Evolutionary conservation across 1,140 invertebrate species (phyloP).

Genomic region (Chymomyza costata): DNA sequence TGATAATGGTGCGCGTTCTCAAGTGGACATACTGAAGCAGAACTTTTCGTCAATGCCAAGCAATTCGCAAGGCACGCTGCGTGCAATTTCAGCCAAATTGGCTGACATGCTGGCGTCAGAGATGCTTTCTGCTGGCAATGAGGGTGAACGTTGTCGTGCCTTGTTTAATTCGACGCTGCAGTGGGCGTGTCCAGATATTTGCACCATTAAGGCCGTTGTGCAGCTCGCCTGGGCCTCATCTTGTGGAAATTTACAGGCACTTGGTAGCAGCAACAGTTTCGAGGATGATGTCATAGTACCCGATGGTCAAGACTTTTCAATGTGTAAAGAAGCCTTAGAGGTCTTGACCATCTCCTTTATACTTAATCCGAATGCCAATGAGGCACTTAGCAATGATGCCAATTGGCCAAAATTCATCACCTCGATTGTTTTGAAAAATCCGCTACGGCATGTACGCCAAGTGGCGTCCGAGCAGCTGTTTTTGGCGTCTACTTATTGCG

Average conservation of each 20-base stretch:
- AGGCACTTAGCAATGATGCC: conserved; percentile 83
- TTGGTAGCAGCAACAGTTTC: conserved; percentile 74
- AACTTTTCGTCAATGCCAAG: conserved; percentile 73
- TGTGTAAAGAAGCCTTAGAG: conserved; percentile 95
- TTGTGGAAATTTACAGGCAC: conserved; percentile 81
- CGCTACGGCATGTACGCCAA: conserved; percentile 82
- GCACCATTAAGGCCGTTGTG: conserved; percentile 83
- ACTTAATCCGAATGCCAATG: conserved; percentile 87
- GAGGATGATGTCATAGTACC: conserved; percentile 78
- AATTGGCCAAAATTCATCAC: conserved; percentile 91
- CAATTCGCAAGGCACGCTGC: conserved; percentile 81
- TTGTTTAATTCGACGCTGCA: conserved; percentile 78
- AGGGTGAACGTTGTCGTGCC: conserved; percentile 76
- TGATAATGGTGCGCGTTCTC: conserved; percentile 62
- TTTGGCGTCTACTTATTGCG: conserved; percentile 84
- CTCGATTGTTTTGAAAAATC: conserved; percentile 89
- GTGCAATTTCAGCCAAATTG: conserved; percentile 83
- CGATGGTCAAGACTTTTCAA: conserved; percentile 81
- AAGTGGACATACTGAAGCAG: conserved; percentile 75
- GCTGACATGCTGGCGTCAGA: conserved; percentile 82
- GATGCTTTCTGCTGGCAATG: conserved; percentile 75
- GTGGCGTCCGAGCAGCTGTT: conserved; percentile 89
- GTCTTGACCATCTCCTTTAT: conserved; percentile 92
- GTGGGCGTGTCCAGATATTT: conserved; percentile 81
- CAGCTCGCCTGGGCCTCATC: conserved; percentile 87